Conservation (phyloP, 2,113 vertebrate species). For the Podiceps cristatus region DNA sequence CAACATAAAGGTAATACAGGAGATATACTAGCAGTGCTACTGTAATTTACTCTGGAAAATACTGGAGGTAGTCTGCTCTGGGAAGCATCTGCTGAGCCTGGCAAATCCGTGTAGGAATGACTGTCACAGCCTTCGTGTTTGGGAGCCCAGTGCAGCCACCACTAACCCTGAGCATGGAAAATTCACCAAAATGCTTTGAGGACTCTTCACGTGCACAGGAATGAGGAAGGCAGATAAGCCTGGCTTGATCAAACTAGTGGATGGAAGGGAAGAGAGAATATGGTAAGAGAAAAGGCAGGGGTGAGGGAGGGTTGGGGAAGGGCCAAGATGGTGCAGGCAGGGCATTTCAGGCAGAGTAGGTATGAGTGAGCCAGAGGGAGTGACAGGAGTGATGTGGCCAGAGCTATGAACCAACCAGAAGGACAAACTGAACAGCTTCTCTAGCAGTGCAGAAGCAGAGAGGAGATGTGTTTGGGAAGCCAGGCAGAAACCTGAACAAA, state of each 20-base stretch:
- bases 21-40: background rate
- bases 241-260: background rate
- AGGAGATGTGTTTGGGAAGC: background rate
- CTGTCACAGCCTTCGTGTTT: background rate
- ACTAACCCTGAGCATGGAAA: background rate
- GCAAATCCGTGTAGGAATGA: background rate
- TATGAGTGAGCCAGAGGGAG: background rate
- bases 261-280: background rate
- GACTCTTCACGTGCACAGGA: background rate
- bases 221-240: background rate
- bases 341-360: background rate
- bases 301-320: background rate
- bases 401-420: background rate
- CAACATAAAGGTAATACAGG: background rate
- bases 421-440: background rate
- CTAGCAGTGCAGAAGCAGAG: background rate
- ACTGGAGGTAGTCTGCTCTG: background rate
- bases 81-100: background rate
- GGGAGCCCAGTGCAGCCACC: fast-evolving
- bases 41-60: background rate
- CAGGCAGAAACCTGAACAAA: background rate
- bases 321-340: background rate
- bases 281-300: background rate
- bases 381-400: background rate
- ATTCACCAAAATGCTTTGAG: background rate